Base-by-base conservation (phyloP, 2,888 invertebrate species). In the Lasioglossum malachurum region DNA sequence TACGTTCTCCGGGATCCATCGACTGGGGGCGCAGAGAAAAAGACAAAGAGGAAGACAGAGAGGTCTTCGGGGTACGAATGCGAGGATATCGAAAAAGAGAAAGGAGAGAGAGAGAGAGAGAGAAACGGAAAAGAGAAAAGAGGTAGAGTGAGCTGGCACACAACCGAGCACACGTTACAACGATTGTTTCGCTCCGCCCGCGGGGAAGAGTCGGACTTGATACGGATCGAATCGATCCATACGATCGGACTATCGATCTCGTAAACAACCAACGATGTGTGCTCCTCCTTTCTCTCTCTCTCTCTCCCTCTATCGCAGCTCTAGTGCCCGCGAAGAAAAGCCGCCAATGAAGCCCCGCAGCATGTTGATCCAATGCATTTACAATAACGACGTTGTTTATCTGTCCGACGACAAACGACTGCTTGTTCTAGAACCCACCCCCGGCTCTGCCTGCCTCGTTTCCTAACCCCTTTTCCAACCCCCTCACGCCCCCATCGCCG, bases 361-460 rank as follows among this genome's bases (percentile, higher is more conserved):
- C 87, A 84, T 92, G 92, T 92, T 93, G 92, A 91, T 92, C 88
- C 90, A 91, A 88, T 92, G 88, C 90, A 93, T 93, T 93, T 89
- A 92, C 93, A 93, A 93, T 91, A 93, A 93, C 92, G 92, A 92
- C 92, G 89, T 92, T 93, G 93, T 93, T 93, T 92, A 91, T 90
- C 90, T 88, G 89, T 86, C 91, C 82, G 83, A 91, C 92, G 92
- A 92, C 91, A 92, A 92, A 91, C 91, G 93, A 89, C 88, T 87
- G 90, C 88, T 88, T 92, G 91, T 89, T 90, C 88, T 53, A 75
- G 75, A 4, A 67, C 78, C 73, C 84, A 69, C 23, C 80, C 78
- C 60, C 82, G 60, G 57, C 78, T n/a, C 67, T 64, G 14, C 23
- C 60, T 78, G 53, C 53, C 80, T 75, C 49, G 57, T 41, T 49